Evolutionary conservation across 2,888 invertebrate species (phyloP).

Genomic region (Cybosia mesomella): DNA sequence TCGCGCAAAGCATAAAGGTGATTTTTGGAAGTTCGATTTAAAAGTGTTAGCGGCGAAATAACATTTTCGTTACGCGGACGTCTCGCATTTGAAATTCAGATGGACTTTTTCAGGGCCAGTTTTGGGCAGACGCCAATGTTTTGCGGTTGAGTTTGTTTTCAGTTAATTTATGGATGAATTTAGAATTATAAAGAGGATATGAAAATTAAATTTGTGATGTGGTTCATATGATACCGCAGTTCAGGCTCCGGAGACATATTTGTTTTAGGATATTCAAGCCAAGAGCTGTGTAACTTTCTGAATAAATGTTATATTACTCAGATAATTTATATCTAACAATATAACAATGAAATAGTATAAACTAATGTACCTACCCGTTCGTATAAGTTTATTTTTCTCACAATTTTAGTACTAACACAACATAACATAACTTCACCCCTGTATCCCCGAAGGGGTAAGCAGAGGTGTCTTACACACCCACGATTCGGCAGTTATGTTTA

Average conservation of each 20-base stretch:
- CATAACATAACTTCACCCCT: too few relatives aligned
- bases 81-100: slow-evolving; percentile 74
- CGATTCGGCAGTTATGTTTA: too few relatives aligned
- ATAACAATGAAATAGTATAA: background rate
- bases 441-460: too few relatives aligned
- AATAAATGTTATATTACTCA: background rate
- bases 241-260: slow-evolving; percentile 15
- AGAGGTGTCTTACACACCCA: too few relatives aligned
- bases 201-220: slow-evolving; percentile 51
- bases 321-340: background rate
- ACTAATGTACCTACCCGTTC: too few relatives aligned
- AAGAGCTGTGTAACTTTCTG: background rate
- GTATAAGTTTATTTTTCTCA: too few relatives aligned
- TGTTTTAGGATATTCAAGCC: background rate
- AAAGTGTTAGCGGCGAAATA: slow-evolving; percentile 50
- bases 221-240: slow-evolving; percentile 23
- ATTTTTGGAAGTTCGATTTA: slow-evolving; percentile 32
- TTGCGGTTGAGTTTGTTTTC: slow-evolving; percentile 71
- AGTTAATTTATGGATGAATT: slow-evolving; percentile 74
- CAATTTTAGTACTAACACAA: too few relatives aligned
- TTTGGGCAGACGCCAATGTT: slow-evolving; percentile 71
- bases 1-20: slow-evolving; percentile 31
- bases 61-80: slow-evolving; percentile 63
- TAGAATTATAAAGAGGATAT: slow-evolving; percentile 54
- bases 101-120: slow-evolving; percentile 67